Evolutionary conservation across 2,113 vertebrate genomes (phyloP), one percentile per base, ranked within the genome.

Genomic region (Aptenodytes forsteri): DNA sequence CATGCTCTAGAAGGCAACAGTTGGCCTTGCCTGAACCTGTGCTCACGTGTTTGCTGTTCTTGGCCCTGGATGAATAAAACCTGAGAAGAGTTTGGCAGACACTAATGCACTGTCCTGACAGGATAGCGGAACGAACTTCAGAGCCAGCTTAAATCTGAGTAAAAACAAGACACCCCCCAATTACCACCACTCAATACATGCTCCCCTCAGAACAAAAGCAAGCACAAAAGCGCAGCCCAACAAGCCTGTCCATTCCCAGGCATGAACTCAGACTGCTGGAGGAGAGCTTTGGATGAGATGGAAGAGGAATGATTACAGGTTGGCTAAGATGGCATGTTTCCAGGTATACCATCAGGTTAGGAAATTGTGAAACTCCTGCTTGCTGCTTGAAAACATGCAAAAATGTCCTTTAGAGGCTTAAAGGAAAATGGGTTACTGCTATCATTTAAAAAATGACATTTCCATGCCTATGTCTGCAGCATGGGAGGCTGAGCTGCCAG

Each of bases 21-120:
- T 2, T 17, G n/a, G 13, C 42, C 13, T 78, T 9, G 0, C 23
- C 16, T 32, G 34, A 42, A 5, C 25, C 66, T 15, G 4, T 3
- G 9, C 26, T 18, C 18, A 5, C 11, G 4, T 0, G 0, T 61
- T 25, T 26, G 10, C 46, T n/a, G 23, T 62, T 76, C 47, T 59
- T 75, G 20, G 20, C 18, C 34, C 6, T 66, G 19, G 7, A 22
- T n/a, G 14, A 66, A 80, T 9, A 58, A 86, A 86, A 64, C 9
- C 40, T 19, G 13, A 32, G 27, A 80, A 84, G 25, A 40, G 4
- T 67, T 66, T 76, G 27, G 11, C 4, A 71, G 40, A 66, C 8
- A 9, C 13, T 72, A 76, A 47, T 25, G 13, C 19, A n/a, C 7
- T 50, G 13, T 71, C 38, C 29, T 79, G 52, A 62, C 14, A 54